Evolutionary conservation across 2,888 invertebrate species (phyloP), one percentile per base, ranked within the genome.

Genomic region (Ptychoptera albimana): DNA sequence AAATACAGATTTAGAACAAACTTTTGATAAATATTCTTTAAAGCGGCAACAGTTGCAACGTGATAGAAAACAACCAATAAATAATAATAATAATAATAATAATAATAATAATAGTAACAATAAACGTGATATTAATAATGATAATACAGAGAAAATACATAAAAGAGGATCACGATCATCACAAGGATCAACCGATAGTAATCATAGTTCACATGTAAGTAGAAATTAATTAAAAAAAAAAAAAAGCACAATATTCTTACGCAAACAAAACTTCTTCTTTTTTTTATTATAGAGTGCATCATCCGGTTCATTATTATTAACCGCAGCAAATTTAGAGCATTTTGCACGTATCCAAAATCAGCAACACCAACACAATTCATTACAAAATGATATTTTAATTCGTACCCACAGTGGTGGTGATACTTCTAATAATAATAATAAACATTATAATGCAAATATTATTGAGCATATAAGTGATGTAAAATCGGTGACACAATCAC

Each of bases 191-290:
- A 79, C 78, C 47, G 74, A 73, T 46, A 75, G 79, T 61, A 79
- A 77, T 63, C 79, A 78, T 59, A 82, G 85, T 65, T 82, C 84
- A 58, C 82, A 83, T 69, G 85, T 85, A 71, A 74, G 73, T 60
- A 50, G 50, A n/a, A n/a, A n/a, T n/a, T n/a, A n/a, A n/a, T n/a
- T n/a, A n/a, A n/a, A n/a, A n/a, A n/a, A n/a, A n/a, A n/a, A n/a
- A n/a, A n/a, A n/a, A n/a, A n/a, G n/a, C n/a, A n/a, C n/a, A n/a
- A n/a, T n/a, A n/a, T 11, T 29, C 13, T 23, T 9, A 23, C 15
- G 43, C 42, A 44, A 34, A 35, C 42, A 44, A 46, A 23, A 32
- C 32, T 12, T 23, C 23, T 31, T 43, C 13, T 30, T 11, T 45
- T 46, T 48, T 42, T 30, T 42, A 44, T 44, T 48, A 8, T 44